phyloP scores from a whole-genome alignment of 2,113 vertebrate genomes.

The Ammospiza nelsoni region DNA sequence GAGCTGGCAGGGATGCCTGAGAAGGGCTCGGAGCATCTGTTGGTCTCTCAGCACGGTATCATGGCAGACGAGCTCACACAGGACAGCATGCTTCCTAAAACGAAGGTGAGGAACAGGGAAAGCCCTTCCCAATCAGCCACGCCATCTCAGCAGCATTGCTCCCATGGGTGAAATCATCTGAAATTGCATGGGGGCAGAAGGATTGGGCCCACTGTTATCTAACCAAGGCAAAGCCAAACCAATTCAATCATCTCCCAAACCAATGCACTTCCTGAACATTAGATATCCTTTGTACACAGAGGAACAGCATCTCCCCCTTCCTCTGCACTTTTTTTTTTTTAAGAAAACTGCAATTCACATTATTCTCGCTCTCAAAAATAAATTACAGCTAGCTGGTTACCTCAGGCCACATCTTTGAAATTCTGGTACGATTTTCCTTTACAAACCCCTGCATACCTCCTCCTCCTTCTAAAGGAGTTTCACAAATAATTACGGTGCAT shows the following conservation, averaged over 20 bases:
- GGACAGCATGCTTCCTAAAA: neutral
- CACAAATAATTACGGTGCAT: neutral
- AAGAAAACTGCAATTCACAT: neutral
- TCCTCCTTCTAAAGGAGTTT: neutral
- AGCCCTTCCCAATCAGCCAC: neutral
- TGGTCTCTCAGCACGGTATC: neutral
- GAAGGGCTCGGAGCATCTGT: neutral
- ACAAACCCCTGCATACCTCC: neutral
- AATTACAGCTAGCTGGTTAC: conserved; percentile 16
- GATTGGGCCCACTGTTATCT: neutral
- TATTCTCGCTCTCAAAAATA: neutral
- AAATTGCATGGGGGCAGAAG: neutral
- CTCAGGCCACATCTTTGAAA: conserved; percentile 29
- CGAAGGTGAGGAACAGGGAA: neutral
- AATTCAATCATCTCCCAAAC: neutral
- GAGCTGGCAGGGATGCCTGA: neutral
- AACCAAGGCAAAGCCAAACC: neutral
- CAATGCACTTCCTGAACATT: neutral
- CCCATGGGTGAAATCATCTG: neutral
- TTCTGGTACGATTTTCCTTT: neutral
- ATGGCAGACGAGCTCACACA: neutral
- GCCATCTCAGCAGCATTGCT: neutral
- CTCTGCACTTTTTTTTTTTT: neutral
- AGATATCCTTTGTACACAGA: neutral
- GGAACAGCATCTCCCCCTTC: neutral